Percentiles rank a stretch among this genome's conserved stretches.
phyloP scores from a whole-genome alignment of 2,113 vertebrate species.

The Falco punctatus region DNA sequence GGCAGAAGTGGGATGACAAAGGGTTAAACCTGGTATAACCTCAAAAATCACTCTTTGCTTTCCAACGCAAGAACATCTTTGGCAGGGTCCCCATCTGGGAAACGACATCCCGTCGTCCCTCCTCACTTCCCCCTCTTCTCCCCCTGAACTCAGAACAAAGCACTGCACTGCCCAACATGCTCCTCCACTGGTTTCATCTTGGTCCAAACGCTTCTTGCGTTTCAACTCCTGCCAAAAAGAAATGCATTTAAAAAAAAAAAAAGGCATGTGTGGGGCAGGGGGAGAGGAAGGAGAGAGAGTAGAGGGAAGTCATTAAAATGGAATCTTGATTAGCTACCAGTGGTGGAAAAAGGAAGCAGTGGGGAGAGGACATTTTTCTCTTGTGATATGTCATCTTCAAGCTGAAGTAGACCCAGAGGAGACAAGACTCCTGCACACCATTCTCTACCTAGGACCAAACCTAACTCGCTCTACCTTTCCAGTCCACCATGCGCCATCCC shows the following conservation, averaged over 20 bases:
- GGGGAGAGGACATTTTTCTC: neutral
- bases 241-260: slow-evolving; percentile 27
- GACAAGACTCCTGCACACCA: neutral
- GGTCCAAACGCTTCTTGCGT: slow-evolving; percentile 71
- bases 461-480: neutral
- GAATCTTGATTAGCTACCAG: slow-evolving; percentile 43
- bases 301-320: slow-evolving; percentile 35
- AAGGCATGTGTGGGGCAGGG: slow-evolving; percentile 33
- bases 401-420: neutral
- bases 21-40: slow-evolving; percentile 41
- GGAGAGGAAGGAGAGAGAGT: slow-evolving; percentile 17
- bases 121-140: neutral
- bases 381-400: neutral
- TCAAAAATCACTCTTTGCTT: neutral
- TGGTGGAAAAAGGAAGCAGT: neutral
- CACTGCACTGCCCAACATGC: slow-evolving; percentile 68
- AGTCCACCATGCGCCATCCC: neutral
- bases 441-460: neutral
- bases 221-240: slow-evolving; percentile 78
- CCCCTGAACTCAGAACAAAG: slow-evolving; percentile 74
- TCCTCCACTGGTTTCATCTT: slow-evolving; percentile 78
- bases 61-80: slow-evolving; percentile 35
- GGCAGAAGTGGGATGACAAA: neutral
- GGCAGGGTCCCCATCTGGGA: slow-evolving; percentile 47
- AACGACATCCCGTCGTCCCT: slow-evolving; percentile 23